Base-by-base conservation (phyloP, 2,888 invertebrate genomes). In the Synergus itoensis region DNA sequence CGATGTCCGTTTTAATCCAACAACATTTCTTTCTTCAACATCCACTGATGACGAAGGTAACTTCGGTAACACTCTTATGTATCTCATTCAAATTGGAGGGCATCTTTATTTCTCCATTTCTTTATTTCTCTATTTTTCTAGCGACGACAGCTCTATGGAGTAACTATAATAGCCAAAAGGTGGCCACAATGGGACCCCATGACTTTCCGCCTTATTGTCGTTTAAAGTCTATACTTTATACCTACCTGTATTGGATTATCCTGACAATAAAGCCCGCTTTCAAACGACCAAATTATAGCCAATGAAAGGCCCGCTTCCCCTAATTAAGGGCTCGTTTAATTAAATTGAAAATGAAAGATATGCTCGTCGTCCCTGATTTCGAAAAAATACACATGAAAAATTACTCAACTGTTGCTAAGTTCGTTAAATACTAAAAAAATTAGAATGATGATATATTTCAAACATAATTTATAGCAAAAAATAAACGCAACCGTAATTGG, bases 1-100 rank as follows among this genome's bases (percentile, higher is more conserved):
- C 84, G 84, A 84, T 84, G 86, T 80, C 79, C 79, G 62, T 80
- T 84, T 80, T 80, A 81, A 82, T 80, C 69, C 82, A 69, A 43
- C 75, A 78, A 79, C 80, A 77, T 82, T 81, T 79, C 77, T 81
- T 60, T 57, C 41, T 63, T 65, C 73, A 79, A 9, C 14, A 21
- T 21, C 12, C 18, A 18, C 67, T 45, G 69, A 76, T 60, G 82
- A 78, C 73, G 67, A 80, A 76, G 79, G 78, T 43, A 41, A 75
- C 79, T 79, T 69, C 7, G 40, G 36, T 40, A 64, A 60, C 12
- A 21, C 69, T 69, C 69, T 73, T 53, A 53, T 73, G 77, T 76
- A 67, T 81, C 78, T 79, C 78, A 78, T 79, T 83, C 78, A 78
- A 76, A 79, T 77, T 79, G 48, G 53, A 63, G 65, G 77, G 76